Conservation (phyloP, 2,888 invertebrate species). For the Oxyteleia sp. region DNA sequence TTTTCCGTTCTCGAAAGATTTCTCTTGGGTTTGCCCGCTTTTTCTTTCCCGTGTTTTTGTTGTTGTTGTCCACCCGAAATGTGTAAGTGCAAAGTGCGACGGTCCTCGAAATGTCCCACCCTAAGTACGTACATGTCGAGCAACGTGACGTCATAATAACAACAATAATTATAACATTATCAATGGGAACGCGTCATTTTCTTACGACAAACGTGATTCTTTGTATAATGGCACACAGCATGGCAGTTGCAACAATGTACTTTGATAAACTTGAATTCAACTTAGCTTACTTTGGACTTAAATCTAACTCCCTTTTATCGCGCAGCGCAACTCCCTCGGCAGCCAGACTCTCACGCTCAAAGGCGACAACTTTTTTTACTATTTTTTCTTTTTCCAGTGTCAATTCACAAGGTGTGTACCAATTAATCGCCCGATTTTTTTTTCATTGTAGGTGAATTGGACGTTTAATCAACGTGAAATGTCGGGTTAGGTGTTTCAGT, state of each 20-base stretch:
- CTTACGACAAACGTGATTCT: slow-evolving; percentile 83
- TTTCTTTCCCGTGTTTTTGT: background rate
- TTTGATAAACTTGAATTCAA: slow-evolving; percentile 82
- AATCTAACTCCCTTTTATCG: slow-evolving; percentile 33
- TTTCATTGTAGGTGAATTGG: background rate
- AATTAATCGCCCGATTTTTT: slow-evolving; percentile 16
- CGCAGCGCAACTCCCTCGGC: slow-evolving; percentile 57
- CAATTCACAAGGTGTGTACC: slow-evolving; percentile 36
- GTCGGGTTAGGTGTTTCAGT: background rate
- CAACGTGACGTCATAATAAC: slow-evolving; percentile 72
- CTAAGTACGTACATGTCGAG: slow-evolving; percentile 64
- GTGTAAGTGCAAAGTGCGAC: slow-evolving; percentile 3
- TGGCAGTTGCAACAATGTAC: slow-evolving; percentile 87
- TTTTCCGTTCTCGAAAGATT: too few relatives aligned
- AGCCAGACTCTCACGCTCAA: slow-evolving; percentile 53
- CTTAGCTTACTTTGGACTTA: slow-evolving; percentile 73
- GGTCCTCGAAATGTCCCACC: slow-evolving; percentile 10
- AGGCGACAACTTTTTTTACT: slow-evolving; percentile 36
- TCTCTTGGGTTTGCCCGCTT: too few relatives aligned
- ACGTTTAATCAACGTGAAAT: background rate
- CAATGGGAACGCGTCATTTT: slow-evolving; percentile 75
- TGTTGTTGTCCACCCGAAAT: slow-evolving; percentile 2
- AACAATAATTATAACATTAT: slow-evolving; percentile 70
- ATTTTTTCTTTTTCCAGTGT: background rate
- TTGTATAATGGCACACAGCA: slow-evolving; percentile 87